Percentiles rank a stretch among this genome's conserved stretches.
These are phyloP conservation scores for Bergia puertoricense DNA, from an alignment of 92 coral and sea anemone species.

Conservation along the genomic window DNA sequence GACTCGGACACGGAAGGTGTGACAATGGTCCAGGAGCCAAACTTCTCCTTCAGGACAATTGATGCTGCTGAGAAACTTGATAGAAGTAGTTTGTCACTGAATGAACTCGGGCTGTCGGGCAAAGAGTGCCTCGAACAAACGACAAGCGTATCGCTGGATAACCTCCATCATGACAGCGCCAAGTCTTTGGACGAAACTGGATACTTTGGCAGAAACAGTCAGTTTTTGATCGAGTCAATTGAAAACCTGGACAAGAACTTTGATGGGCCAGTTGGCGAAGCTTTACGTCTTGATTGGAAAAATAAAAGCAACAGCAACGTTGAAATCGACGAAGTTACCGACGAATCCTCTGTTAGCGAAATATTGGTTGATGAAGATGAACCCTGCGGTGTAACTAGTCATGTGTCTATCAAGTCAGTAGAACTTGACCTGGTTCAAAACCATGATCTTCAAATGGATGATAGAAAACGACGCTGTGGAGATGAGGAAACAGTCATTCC, in stretches of 20 bases:
- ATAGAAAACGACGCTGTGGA: conserved; percentile 1
- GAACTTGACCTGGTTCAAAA: conserved; percentile 14
- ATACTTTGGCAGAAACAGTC: conserved; percentile 37
- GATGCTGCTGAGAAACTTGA: conserved; percentile 67
- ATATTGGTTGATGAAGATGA: neutral
- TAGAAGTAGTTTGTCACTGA: conserved; percentile 35
- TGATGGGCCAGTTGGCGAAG: conserved; percentile 47
- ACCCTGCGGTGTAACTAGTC: neutral
- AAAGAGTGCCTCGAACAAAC: conserved; percentile 20
- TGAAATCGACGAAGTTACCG: neutral
- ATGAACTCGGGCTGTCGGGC: conserved; percentile 23
- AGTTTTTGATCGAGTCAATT: conserved; percentile 27
- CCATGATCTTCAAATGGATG: neutral
- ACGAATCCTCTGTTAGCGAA: neutral
- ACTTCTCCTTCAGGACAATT: conserved; percentile 79
- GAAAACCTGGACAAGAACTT: conserved; percentile 43
- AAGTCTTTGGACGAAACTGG: conserved; percentile 20
- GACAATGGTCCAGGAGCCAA: conserved; percentile 78
- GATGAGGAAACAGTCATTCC: conserved; percentile 1
- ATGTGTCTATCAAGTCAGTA: conserved; percentile 24
- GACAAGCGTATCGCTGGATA: conserved; percentile 10
- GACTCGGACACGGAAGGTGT: conserved; percentile 90
- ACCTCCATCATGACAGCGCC: neutral
- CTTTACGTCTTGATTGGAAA: conserved; percentile 49
- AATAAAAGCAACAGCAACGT: neutral